These are phyloP conservation scores for Dolichomitus sp. DNA, from an alignment of 2,888 invertebrate species.

Conservation along the genomic window DNA sequence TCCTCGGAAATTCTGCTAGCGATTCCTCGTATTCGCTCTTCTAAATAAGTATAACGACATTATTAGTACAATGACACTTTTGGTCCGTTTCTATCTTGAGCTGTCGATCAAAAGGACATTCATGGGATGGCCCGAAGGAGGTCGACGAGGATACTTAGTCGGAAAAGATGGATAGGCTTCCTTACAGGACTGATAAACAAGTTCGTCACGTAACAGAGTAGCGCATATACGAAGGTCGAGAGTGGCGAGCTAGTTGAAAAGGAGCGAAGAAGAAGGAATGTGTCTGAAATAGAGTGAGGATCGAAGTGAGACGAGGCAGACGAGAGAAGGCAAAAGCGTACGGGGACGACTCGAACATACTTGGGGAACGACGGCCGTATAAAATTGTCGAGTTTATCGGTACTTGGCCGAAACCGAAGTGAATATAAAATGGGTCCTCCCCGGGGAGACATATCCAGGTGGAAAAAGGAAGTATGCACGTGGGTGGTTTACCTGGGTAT, in stretches of 20 bases:
- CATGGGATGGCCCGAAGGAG: not conserved
- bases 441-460: constrained; percentile 64
- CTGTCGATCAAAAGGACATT: not conserved
- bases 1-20: no score
- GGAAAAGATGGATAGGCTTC: constrained; percentile 59
- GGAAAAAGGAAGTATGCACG: constrained; percentile 53
- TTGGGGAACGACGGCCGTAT: constrained; percentile 67
- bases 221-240: constrained; percentile 38
- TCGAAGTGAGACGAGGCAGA: constrained; percentile 31
- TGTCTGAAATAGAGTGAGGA: constrained; percentile 47
- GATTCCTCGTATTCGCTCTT: no score
- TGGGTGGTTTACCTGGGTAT: constrained; percentile 25
- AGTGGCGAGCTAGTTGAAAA: constrained; percentile 29
- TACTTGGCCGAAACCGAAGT: constrained; percentile 74
- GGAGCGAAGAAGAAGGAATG: constrained; percentile 37
- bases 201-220: constrained; percentile 62
- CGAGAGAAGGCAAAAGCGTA: constrained; percentile 27
- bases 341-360: constrained; percentile 54
- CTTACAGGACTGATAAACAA: constrained; percentile 52
- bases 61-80: not conserved
- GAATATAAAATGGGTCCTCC: constrained; percentile 74
- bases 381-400: constrained; percentile 76
- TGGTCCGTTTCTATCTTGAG: not conserved
- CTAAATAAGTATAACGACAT: not conserved
- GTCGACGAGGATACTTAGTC: constrained; percentile 43